Percentiles rank a stretch among this genome's conserved stretches.
Conservation (phyloP, 1,140 invertebrate species). For the Chlorops oryzae region DNA sequence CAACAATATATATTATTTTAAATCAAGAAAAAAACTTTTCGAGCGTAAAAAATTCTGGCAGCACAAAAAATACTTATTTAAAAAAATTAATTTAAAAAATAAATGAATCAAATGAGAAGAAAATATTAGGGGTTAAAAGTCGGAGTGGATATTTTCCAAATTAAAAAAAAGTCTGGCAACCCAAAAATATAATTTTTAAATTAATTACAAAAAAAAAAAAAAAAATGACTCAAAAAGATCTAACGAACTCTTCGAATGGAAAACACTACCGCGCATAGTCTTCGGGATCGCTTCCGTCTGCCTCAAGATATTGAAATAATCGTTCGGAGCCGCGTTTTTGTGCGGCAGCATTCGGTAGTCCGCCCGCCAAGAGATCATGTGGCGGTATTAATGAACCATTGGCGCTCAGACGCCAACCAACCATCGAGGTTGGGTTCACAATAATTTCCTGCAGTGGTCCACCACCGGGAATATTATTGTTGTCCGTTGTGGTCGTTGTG, state of each 20-base stretch:
- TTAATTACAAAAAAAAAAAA: too few relatives aligned
- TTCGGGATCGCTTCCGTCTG: constrained; percentile 48
- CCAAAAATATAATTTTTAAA: too few relatives aligned
- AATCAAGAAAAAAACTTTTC: not conserved
- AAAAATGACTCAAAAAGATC: too few relatives aligned
- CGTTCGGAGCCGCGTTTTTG: constrained; percentile 47
- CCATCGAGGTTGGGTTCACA: constrained; percentile 46
- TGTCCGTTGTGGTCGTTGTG: constrained; percentile 39
- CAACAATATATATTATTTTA: too few relatives aligned
- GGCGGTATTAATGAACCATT: constrained; percentile 45
- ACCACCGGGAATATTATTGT: constrained; percentile 33
- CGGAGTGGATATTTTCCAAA: too few relatives aligned
- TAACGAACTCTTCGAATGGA: too few relatives aligned
- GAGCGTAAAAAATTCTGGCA: too few relatives aligned
- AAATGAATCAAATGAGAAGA: too few relatives aligned
- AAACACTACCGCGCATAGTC: constrained; percentile 49
- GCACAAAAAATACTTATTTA: not conserved
- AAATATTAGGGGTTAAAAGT: too few relatives aligned
- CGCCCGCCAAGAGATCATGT: constrained; percentile 38
- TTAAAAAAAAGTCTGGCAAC: constrained; percentile 1
- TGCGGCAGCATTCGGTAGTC: constrained; percentile 38
- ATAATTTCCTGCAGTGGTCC: constrained; percentile 45
- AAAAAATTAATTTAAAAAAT: not conserved
- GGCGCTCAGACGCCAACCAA: constrained; percentile 44
- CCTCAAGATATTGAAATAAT: constrained; percentile 48